Evolutionary conservation across 2,113 vertebrate species (phyloP).

Genomic region (Malurus cyaneus): DNA sequence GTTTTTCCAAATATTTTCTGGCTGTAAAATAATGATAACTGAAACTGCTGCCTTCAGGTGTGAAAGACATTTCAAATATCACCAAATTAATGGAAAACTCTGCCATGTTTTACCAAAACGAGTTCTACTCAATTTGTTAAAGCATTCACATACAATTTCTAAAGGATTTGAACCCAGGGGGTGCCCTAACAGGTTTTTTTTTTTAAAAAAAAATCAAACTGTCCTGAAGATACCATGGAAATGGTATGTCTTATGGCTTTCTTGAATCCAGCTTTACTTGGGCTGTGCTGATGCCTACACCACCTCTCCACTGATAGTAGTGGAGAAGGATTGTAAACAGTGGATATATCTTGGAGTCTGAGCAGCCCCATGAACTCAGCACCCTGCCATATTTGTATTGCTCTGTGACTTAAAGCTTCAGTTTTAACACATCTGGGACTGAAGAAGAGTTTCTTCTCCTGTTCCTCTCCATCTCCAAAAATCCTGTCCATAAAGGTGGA

Average conservation of each 20-base stretch:
- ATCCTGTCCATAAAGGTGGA: background rate
- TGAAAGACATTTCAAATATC: background rate
- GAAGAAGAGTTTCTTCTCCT: background rate
- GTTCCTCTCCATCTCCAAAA: background rate
- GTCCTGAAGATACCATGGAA: background rate
- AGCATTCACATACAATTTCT: background rate
- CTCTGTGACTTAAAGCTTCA: background rate
- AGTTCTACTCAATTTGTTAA: background rate
- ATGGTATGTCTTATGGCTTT: fast-evolving
- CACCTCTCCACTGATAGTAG: background rate
- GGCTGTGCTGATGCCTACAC: background rate
- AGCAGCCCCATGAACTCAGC: background rate
- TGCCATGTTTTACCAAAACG: background rate
- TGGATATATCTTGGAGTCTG: background rate
- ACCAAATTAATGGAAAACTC: background rate
- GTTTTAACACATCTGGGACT: background rate
- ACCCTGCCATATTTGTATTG: background rate
- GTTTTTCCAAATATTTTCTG: background rate
- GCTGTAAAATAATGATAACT: background rate
- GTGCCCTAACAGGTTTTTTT: too few relatives aligned
- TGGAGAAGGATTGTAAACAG: background rate
- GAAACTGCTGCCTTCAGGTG: background rate
- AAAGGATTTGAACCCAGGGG: background rate
- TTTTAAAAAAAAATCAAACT: background rate
- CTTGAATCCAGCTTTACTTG: background rate